phyloP scores from a whole-genome alignment of 2,113 vertebrate species.

The Probosciger aterrimus region DNA sequence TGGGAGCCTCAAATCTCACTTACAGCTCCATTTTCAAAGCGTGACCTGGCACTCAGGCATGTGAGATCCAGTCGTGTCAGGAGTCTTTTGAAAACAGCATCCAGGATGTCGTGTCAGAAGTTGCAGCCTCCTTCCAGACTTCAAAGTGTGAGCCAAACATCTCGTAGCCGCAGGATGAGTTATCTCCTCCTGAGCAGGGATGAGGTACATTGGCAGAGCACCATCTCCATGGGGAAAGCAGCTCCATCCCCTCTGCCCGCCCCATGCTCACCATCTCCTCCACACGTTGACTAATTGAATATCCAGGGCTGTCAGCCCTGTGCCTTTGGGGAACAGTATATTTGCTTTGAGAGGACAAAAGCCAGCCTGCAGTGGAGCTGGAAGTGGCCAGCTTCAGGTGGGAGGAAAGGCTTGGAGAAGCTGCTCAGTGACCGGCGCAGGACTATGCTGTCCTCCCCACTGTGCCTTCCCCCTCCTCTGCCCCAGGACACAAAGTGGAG shows the following conservation, averaged over 20 bases:
- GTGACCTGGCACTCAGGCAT: not conserved
- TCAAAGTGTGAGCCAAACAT: not conserved
- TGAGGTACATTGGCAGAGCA: not conserved
- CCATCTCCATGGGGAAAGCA: not conserved
- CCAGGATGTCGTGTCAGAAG: not conserved
- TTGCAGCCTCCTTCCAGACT: conserved; percentile 19
- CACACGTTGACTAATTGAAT: not conserved
- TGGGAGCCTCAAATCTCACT: not conserved
- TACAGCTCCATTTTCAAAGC: not conserved
- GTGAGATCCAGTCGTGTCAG: not conserved
- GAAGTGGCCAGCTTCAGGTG: not conserved
- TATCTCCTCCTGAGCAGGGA: not conserved
- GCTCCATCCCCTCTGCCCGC: not conserved
- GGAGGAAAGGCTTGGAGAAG: not conserved
- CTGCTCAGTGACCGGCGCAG: fast-evolving
- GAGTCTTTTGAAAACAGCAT: not conserved
- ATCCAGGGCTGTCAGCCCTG: not conserved
- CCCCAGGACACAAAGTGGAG: no score
- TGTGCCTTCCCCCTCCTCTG: not conserved
- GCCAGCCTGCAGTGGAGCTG: not conserved
- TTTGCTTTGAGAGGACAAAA: not conserved
- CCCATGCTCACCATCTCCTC: fast-evolving
- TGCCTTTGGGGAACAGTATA: not conserved
- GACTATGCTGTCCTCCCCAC: not conserved
- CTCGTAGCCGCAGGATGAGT: fast-evolving